Base-by-base conservation (phyloP, 2,113 vertebrate species). In the Todiramphus chloris region DNA sequence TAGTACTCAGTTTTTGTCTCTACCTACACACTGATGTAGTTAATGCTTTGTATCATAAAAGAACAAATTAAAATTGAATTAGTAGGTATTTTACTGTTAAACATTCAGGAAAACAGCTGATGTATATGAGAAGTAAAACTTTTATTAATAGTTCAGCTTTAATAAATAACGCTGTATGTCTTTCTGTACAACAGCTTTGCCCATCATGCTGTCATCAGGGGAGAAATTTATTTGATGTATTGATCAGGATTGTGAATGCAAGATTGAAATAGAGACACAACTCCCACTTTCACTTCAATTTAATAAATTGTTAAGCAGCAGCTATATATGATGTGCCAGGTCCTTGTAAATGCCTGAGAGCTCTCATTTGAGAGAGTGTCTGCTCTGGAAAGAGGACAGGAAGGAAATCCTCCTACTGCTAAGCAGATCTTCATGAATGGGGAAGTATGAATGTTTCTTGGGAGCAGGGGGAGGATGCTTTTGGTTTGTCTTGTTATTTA, bases 151-250 rank as follows among this genome's bases (percentile, higher is more conserved):
- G 24, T 28, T 16, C 21, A 21, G 13, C 8, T 27, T 59, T 73
- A 67, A 18, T 17, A 84, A 79, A 41, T n/a, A 60, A 28, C 50
- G 16, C 18, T 41, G 2, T 7, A 1, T 70, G 10, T 35, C 50
- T n/a, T 80, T 68, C 19, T 28, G 0, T 62, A 33, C 10, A 74
- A 14, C 33, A 88, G 19, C 30, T 77, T 81, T 83, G 37, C n/a
- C 27, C 10, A 2, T 58, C 6, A 3, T 56, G 39, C 28, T 13
- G 3, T 33, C 13, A 31, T 10, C 16, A 19, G 0, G 1, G 14
- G 10, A 10, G 13, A 79, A 44, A 55, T 50, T 33, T 59, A 20
- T 55, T 60, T 62, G 67, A 37, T 18, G 8, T 37, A 25, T 24
- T 73, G 16, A 8, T 80, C 35, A 73, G 13, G 46, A 19, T 2